Evolutionary conservation across 1,140 invertebrate genomes (phyloP).

Genomic region (Trachymyrmex septentrionalis): DNA sequence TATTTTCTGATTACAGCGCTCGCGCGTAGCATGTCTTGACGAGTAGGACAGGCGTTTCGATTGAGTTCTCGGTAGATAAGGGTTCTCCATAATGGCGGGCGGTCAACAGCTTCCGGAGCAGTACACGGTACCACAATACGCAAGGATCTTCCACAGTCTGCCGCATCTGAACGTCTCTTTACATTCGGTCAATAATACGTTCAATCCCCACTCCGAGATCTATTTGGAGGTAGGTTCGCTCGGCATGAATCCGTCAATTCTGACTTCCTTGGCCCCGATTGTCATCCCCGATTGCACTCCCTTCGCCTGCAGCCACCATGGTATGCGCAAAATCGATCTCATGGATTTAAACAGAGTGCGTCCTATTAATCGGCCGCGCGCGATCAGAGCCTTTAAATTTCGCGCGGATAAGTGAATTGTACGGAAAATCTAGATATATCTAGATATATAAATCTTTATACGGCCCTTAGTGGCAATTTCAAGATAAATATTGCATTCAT

Average conservation of each 20-base stretch:
- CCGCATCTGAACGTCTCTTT: constrained; percentile 96
- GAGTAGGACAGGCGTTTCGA: constrained; percentile 81
- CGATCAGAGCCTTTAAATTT: constrained; percentile 14
- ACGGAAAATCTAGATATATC: not conserved
- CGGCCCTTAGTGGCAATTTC: not conserved
- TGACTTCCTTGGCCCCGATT: not conserved
- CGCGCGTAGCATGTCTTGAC: constrained; percentile 86
- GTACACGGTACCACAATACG: constrained; percentile 93
- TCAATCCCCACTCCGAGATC: constrained; percentile 94
- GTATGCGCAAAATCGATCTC: constrained; percentile 43
- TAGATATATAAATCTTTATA: too few relatives aligned
- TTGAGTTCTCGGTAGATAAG: constrained; percentile 83
- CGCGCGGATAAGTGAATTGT: constrained; percentile 27
- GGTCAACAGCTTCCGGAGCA: constrained; percentile 89
- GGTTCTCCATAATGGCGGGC: constrained; percentile 84
- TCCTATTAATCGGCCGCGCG: constrained; percentile 21
- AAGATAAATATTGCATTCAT: constrained; percentile 40
- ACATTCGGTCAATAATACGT: constrained; percentile 95
- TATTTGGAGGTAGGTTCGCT: constrained; percentile 92
- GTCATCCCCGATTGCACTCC: not conserved
- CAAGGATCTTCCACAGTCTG: constrained; percentile 94
- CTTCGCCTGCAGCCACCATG: not conserved
- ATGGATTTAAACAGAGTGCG: constrained; percentile 40
- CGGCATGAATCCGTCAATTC: not conserved
- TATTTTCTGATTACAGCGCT: constrained; percentile 78